Evolutionary conservation across 2,888 invertebrate species (phyloP), one percentile per base, ranked within the genome.

Genomic region (Caenorhabditis sp.): DNA sequence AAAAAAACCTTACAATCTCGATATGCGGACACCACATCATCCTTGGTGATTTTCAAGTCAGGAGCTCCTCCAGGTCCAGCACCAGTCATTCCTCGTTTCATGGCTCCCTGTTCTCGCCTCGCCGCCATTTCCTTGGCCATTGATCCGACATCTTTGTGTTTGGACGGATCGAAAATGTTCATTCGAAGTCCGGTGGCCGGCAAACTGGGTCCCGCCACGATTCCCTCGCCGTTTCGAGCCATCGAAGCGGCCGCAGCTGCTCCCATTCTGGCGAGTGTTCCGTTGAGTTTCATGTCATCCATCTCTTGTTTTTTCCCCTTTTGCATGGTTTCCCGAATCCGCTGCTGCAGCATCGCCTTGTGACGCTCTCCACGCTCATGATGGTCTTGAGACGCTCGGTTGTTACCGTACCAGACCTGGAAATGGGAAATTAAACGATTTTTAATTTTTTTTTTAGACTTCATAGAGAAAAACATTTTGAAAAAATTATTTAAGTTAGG

Each of bases 321-420:
- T 60, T 76, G 65, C 74, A 76, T 80, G 15, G 71, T 64, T 22
- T 82, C 78, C 0, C 79, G 78, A 22, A 77, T 78, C 15, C 74
- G 50, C 28, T 79, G 61, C 11, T 60, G 62, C 8, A 82, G 68
- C 72, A 74, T 79, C 22, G 72, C 88, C 60, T 89, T 90, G 85
- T 91, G 90, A 37, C 83, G 83, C n/a, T 78, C 80, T 58, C 91
- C 91, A 8, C 84, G 79, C 58, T 91, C 91, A 80, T 91, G 91
- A 56, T 85, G 82, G 64, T 90, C 89, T 24, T 87, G 81, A 1
- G 88, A 88, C 68, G 97, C 96, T 94, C 96, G 97, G 92, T 98
- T 98, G 92, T 98, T 97, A 69, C 97, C 96, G 89, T 97, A 95
- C 98, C 98, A 98, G 92, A 97, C 97, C 88, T 88, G 53, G 68